Conservation (phyloP, 2,113 vertebrate species). For the Carassius auratus region DNA sequence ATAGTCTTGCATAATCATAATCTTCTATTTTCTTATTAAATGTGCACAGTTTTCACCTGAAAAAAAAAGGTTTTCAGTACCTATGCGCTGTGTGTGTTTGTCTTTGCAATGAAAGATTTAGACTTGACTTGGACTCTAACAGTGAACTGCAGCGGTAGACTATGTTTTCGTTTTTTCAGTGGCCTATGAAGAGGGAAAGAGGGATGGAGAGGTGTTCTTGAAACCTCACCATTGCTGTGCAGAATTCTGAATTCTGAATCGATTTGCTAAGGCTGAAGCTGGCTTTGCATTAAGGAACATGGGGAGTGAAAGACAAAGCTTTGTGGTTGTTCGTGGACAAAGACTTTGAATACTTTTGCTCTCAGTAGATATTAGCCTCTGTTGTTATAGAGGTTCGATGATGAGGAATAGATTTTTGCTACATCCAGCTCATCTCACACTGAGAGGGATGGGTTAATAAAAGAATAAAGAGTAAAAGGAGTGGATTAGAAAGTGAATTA, state of each 20-base stretch:
- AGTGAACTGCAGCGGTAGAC: neutral
- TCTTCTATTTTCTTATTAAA: neutral
- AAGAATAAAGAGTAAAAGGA: neutral
- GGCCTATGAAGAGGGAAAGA: neutral
- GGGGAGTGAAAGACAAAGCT: neutral
- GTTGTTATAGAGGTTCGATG: neutral
- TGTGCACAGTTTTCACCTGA: neutral
- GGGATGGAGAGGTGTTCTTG: neutral
- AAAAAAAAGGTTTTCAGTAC: neutral
- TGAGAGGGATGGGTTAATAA: neutral
- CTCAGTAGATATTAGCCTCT: neutral
- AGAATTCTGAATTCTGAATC: conserved; percentile 17
- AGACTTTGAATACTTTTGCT: conserved; percentile 13
- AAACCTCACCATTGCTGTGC: neutral
- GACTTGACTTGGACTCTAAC: neutral
- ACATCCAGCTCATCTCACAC: conserved; percentile 19
- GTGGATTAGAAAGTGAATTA: neutral
- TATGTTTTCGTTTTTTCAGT: neutral
- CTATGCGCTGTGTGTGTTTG: neutral
- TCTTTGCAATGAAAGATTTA: neutral
- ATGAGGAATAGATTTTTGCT: conserved; percentile 26
- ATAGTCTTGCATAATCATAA: neutral
- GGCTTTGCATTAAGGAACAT: conserved; percentile 12
- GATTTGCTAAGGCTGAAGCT: neutral
- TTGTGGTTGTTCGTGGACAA: conserved; percentile 1